These are phyloP conservation scores for Tortrix viridana DNA, from an alignment of 2,888 invertebrate genomes.

Conservation along the genomic window DNA sequence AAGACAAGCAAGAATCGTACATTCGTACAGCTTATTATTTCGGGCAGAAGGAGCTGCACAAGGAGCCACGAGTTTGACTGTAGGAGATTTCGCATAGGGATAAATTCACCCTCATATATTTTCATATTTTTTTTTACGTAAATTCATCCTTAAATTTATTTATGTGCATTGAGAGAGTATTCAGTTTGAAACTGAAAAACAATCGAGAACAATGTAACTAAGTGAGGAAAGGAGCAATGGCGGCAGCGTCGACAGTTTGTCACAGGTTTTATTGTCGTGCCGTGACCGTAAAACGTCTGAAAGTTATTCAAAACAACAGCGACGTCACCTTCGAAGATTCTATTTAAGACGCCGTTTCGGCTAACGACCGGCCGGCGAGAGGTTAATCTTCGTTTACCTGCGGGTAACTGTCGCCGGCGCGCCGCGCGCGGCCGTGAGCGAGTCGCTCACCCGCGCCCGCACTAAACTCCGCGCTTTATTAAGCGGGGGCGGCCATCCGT, in stretches of 20 bases:
- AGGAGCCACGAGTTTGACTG: too few species aligned
- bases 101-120: too few species aligned
- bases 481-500: constrained; percentile 69
- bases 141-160: background rate
- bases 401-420: constrained; percentile 63
- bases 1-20: too few species aligned
- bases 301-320: constrained; percentile 62
- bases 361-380: constrained; percentile 69
- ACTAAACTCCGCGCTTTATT: constrained; percentile 72
- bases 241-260: constrained; percentile 57
- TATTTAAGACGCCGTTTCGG: constrained; percentile 61
- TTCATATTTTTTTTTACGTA: too few species aligned
- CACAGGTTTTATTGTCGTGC: constrained; percentile 63
- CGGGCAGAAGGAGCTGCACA: too few species aligned
- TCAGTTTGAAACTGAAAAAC: constrained; percentile 8
- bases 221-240: constrained; percentile 54
- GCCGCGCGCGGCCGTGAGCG: constrained; percentile 65
- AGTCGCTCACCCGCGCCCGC: constrained; percentile 71
- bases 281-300: constrained; percentile 64
- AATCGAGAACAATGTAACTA: constrained; percentile 48
- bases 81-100: too few species aligned
- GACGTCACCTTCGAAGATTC: constrained; percentile 61
- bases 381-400: constrained; percentile 78
- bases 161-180: background rate
- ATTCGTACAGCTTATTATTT: too few species aligned